Evolutionary conservation across 2,113 vertebrate species (phyloP).

Genomic region (Coptodon bakossiorum): DNA sequence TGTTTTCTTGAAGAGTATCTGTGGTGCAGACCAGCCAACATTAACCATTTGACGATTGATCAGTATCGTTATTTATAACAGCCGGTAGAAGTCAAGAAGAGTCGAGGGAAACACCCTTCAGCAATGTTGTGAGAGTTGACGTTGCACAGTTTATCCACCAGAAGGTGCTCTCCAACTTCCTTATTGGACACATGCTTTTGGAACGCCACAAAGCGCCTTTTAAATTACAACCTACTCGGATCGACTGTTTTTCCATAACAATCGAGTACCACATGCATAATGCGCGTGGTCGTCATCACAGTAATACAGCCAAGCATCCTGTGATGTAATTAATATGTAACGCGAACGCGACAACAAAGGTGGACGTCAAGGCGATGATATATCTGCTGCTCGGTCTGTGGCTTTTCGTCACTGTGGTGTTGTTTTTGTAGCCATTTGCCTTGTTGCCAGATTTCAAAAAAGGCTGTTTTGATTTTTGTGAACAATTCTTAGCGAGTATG

Average conservation of each 20-base stretch:
- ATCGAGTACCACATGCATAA: neutral
- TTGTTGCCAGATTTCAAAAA: neutral
- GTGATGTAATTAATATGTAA: neutral
- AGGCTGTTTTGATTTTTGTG: neutral
- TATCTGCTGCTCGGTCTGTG: neutral
- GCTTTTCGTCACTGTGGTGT: neutral
- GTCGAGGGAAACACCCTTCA: neutral
- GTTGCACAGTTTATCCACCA: neutral
- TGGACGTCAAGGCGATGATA: neutral
- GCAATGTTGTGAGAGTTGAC: neutral
- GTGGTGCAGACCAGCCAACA: neutral
- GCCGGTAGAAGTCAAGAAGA: neutral
- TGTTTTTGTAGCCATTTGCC: neutral
- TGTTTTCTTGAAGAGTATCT: neutral
- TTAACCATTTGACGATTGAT: neutral
- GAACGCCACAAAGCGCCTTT: neutral
- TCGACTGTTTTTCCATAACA: neutral
- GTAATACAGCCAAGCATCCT: neutral
- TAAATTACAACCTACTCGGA: neutral
- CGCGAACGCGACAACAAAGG: fast-evolving
- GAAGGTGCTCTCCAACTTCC: neutral
- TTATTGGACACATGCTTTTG: neutral
- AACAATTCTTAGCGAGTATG: neutral
- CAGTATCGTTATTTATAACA: neutral
- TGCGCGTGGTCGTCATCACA: neutral